Evolutionary conservation across 2,113 vertebrate genomes (phyloP), one percentile per base, ranked within the genome.

Genomic region (Tragelaphus scriptus): DNA sequence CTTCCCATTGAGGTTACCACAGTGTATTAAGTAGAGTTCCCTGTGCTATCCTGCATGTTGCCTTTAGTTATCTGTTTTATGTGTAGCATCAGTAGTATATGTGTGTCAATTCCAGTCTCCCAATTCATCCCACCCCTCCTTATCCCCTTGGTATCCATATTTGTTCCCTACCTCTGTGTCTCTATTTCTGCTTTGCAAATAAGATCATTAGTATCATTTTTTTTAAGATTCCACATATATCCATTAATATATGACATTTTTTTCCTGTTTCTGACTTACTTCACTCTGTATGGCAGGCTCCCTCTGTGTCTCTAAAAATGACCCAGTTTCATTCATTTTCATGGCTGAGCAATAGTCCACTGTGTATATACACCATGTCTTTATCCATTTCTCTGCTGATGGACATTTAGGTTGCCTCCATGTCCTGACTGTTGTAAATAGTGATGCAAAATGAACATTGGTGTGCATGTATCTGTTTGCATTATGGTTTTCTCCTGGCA

Each of bases 1-100:
- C 23, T 44, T 44, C 6, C 71, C 23, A 14, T 0, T 7, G 40
- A 26, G 68, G 23, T 4, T 40, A 7, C 11, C 71, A 7, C 23
- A 44, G 71, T 26, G 71, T 26, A 2, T 26, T 25, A 7, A 13
- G n/a, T 0, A 13, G 68, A 23, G 36, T 1, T 14, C 23, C 71
- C 71, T 40, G 68, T 14, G 36, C 40, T 2, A 0, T 4, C 12
- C 12, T 44, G 36, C 40, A 2, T 44, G 36, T 7, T 13, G 21
- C 23, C 71, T 1, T 75, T 1, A 7, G 3, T 3, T 2, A 14
- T 0, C 36, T 26, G 0, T 14, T 7, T 7, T 4, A 7, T 3
- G 0, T 3, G 1, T 0, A 26, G 71, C 5, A 0, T 44, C 23
- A 3, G 1, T 0, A 44, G 71, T 4, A 1, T 14, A 12, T 44